A percentile compares a stretch with the other conserved stretches of the same genome.
These are phyloP conservation scores for Neosilurus hyrtlii DNA, from an alignment of 2,797 vertebrate species.

Conservation along the genomic window DNA sequence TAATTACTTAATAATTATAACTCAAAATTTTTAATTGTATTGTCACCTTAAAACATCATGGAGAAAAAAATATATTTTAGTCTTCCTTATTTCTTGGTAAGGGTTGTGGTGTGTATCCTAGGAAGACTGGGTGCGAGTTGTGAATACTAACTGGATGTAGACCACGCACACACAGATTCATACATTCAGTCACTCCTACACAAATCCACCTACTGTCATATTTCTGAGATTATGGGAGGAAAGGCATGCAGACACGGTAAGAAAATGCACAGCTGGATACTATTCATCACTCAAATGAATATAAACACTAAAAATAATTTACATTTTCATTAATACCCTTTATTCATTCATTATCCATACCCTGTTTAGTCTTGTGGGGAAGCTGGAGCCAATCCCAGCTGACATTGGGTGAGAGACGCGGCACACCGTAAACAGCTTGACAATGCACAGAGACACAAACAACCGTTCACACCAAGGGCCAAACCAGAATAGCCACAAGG, in stretches of 20 bases:
- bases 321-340: not conserved
- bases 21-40: not conserved
- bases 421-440: too few relatives aligned
- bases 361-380: too few relatives aligned
- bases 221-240: slow-evolving; percentile 6
- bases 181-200: slow-evolving; percentile 1
- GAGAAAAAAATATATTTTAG: not conserved
- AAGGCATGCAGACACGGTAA: not conserved
- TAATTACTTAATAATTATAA: not conserved
- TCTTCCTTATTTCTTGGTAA: not conserved
- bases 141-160: slow-evolving; percentile 8
- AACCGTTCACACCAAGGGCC: too few relatives aligned
- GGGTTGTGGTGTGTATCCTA: not conserved
- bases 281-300: not conserved
- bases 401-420: too few relatives aligned
- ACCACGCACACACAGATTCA: not conserved
- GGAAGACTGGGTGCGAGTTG: not conserved
- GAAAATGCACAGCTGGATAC: not conserved
- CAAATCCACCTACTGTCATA: not conserved
- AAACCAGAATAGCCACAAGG: too few relatives aligned
- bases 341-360: too few relatives aligned
- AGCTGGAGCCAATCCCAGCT: too few relatives aligned
- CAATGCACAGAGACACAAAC: too few relatives aligned
- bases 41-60: not conserved
- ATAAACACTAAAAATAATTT: not conserved